Conservation (phyloP, 2,113 vertebrate genomes). For the Oophaga pumilio region DNA sequence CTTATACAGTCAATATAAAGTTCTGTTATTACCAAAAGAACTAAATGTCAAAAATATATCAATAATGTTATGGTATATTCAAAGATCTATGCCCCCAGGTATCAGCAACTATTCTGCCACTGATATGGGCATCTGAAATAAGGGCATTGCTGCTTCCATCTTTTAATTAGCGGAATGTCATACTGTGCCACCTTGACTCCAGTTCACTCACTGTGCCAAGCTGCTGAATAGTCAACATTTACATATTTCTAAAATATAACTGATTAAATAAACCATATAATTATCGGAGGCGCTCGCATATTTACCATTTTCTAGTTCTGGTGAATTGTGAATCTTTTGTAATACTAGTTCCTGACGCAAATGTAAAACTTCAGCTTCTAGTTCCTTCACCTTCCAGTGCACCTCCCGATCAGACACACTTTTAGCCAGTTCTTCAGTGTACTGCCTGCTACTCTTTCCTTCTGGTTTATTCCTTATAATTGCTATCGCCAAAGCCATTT, state of each 20-base stretch:
- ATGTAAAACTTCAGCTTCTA: slow-evolving; percentile 81
- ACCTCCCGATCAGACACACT: slow-evolving; percentile 65
- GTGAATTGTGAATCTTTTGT: slow-evolving; percentile 61
- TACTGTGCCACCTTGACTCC: too few species aligned
- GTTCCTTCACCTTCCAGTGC: slow-evolving; percentile 70
- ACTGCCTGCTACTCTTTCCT: slow-evolving; percentile 73
- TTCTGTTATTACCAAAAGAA: too few species aligned
- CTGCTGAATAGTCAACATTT: not conserved
- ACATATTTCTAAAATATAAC: not conserved
- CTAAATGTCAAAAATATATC: too few species aligned
- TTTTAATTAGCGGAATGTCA: not conserved
- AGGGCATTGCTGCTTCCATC: too few species aligned
- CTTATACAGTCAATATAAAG: too few species aligned
- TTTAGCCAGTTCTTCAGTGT: slow-evolving; percentile 71
- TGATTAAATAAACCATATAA: not conserved
- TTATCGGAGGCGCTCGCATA: slow-evolving; percentile 3
- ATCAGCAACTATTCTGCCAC: too few species aligned
- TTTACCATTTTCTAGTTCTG: slow-evolving; percentile 66
- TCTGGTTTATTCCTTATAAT: slow-evolving; percentile 80
- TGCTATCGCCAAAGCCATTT: slow-evolving; percentile 81
- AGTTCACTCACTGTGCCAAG: too few species aligned
- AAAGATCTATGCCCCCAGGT: too few species aligned
- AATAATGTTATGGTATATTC: too few species aligned
- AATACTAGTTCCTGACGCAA: slow-evolving; percentile 81
- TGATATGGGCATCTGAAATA: too few species aligned